Percentiles rank a stretch among this genome's conserved stretches.
These are phyloP conservation scores for Pogonomyrmex californicus DNA, from an alignment of 1,140 invertebrate species.

Conservation along the genomic window DNA sequence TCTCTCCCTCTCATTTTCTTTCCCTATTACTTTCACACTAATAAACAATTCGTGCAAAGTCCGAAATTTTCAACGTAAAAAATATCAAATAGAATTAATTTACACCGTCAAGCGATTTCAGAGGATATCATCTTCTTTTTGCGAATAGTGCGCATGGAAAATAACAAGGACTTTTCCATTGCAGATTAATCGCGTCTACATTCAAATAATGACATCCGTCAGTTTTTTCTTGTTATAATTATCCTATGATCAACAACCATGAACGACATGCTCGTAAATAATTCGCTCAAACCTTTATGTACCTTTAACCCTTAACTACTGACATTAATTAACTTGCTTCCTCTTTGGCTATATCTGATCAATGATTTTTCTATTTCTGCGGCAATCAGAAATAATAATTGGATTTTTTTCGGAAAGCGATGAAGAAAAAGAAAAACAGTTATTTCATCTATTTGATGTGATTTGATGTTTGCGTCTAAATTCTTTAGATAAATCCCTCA, in stretches of 20 bases:
- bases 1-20: background rate
- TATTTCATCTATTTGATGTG: background rate
- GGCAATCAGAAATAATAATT: constrained; percentile 2
- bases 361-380: background rate
- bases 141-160: background rate
- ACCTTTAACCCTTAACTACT: background rate
- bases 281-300: constrained; percentile 11
- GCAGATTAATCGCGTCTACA: constrained; percentile 22
- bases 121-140: background rate
- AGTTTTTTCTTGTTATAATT: background rate
- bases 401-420: background rate
- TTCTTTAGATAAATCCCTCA: background rate
- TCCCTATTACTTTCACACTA: constrained; percentile 27
- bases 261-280: background rate
- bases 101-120: background rate
- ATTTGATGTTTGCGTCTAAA: constrained; percentile 3
- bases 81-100: constrained; percentile 41
- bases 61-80: constrained; percentile 36
- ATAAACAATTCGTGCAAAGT: constrained; percentile 68
- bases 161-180: background rate
- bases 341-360: background rate
- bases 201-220: constrained; percentile 2
- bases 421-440: constrained; percentile 1
- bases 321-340: background rate
- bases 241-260: background rate